Evolutionary conservation across 2,797 vertebrate species (phyloP).

Genomic region (Tapirus indicus): DNA sequence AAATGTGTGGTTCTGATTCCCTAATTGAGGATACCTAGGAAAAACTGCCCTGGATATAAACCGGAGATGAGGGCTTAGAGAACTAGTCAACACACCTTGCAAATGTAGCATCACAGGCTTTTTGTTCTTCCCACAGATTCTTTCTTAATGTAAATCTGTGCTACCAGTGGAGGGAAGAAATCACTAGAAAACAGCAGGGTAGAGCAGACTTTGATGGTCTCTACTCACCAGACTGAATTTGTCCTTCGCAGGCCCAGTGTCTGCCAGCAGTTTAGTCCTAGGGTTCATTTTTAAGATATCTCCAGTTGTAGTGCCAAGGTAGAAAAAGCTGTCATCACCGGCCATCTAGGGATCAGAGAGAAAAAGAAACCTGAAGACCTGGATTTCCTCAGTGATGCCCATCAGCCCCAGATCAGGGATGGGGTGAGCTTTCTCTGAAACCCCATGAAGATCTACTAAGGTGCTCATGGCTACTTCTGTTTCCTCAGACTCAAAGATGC

Average conservation of each 20-base stretch:
- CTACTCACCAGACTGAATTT: slow-evolving; percentile 91
- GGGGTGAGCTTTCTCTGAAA: neutral
- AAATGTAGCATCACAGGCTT: neutral
- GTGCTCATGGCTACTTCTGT: neutral
- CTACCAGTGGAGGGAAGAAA: neutral
- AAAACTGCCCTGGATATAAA: neutral
- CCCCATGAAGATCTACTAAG: neutral
- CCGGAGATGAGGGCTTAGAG: neutral
- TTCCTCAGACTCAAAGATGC: neutral
- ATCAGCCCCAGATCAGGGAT: neutral
- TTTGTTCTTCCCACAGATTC: neutral
- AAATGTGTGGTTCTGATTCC: neutral
- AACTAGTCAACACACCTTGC: neutral
- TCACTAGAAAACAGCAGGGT: neutral
- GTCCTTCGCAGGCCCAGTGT: slow-evolving; percentile 90
- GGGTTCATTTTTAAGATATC: slow-evolving; percentile 94
- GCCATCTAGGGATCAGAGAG: slow-evolving; percentile 87
- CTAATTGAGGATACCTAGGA: neutral
- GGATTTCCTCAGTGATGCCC: neutral
- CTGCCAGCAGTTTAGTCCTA: slow-evolving; percentile 88
- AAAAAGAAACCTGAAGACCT: neutral
- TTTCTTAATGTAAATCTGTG: neutral
- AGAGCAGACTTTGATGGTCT: neutral
- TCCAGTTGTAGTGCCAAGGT: slow-evolving; percentile 94
- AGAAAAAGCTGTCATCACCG: slow-evolving; percentile 92